Base-by-base conservation (phyloP, 2,888 invertebrate genomes). In the Pyralis farinalis region DNA sequence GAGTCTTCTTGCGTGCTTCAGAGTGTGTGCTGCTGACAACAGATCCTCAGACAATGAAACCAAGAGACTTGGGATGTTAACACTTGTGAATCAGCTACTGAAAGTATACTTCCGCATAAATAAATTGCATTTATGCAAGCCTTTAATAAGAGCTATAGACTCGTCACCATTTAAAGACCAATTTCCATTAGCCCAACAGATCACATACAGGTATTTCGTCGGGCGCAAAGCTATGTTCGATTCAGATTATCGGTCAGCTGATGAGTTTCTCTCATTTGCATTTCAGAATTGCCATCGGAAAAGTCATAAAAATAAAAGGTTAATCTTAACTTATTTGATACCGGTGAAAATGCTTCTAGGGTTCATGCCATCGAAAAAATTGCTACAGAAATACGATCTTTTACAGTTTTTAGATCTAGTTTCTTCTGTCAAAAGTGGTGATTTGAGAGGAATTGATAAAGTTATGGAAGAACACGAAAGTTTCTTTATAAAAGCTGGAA, bases 221-320 rank as follows among this genome's bases (percentile, higher is more conserved):
- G 99, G 99, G 0, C 91, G 98, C 21, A 98, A 99, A 75, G 97
- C 98, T 1, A 98, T 99, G 97, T 99, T 99, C 74, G 99, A 99
- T 79, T 97, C 97, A 40, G 97, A 99, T 71, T 98, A 98, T 69
- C 94, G 94, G 74, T 92, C 93, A 78, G 99, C 99, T 12, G 98
- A 99, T 73, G 95, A 97, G 68, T 96, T 95, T 66, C 82, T 99
- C 12, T 94, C 96, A 0, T 99, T 94, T 78, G 98, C 99, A 0
- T 99, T 99, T 75, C 93, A 95, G 69, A 94, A 96, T 63, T 98
- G 99, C 63, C 97, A 97, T 55, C 91, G 90, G 46, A 91, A 91
- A 40, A 95, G 94, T 45, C 91, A 89, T 41, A 95, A 94, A 63
- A 99, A 99, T 77, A 98, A 98, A 69, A 90, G 96, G 45, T 90